Percentiles rank a stretch among this genome's conserved stretches.
These are phyloP conservation scores for Euglossa dilemma DNA, from an alignment of 1,140 invertebrate species.

Conservation along the genomic window DNA sequence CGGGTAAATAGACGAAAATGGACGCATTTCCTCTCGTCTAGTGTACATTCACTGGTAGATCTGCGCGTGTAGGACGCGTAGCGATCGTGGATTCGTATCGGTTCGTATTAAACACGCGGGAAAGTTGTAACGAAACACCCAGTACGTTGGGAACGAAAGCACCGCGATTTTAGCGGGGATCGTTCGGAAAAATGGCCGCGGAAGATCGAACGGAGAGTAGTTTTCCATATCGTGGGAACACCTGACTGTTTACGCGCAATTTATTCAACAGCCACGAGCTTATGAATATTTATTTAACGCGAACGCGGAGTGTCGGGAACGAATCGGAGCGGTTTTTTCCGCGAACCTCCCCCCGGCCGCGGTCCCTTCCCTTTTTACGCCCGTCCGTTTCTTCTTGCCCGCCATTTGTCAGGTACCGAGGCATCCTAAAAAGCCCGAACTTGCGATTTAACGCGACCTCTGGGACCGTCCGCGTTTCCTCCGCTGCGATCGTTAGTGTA, in stretches of 20 bases:
- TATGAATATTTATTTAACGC: conserved; percentile 46
- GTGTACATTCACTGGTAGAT: too few relatives aligned
- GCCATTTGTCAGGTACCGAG: background rate
- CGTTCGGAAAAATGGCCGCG: background rate
- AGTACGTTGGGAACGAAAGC: background rate
- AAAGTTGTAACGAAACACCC: background rate
- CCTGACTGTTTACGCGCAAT: conserved; percentile 14
- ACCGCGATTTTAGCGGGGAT: too few relatives aligned
- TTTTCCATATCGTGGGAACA: conserved; percentile 8
- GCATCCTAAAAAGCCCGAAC: background rate
- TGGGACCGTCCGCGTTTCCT: background rate
- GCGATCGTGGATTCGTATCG: too few relatives aligned
- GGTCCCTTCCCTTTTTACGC: too few relatives aligned
- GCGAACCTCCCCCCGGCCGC: too few relatives aligned
- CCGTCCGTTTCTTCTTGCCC: background rate
- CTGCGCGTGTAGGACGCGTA: too few relatives aligned
- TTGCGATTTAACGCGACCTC: conserved; percentile 26
- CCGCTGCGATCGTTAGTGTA: background rate
- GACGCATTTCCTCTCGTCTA: too few relatives aligned
- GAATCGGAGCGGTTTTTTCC: background rate
- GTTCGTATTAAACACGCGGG: too few relatives aligned
- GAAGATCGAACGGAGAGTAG: background rate
- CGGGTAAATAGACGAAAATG: too few relatives aligned
- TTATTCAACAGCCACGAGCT: conserved; percentile 13
- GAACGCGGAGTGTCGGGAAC: background rate